phyloP scores from a whole-genome alignment of 1,140 invertebrate genomes.

The Drosophila guanche region DNA sequence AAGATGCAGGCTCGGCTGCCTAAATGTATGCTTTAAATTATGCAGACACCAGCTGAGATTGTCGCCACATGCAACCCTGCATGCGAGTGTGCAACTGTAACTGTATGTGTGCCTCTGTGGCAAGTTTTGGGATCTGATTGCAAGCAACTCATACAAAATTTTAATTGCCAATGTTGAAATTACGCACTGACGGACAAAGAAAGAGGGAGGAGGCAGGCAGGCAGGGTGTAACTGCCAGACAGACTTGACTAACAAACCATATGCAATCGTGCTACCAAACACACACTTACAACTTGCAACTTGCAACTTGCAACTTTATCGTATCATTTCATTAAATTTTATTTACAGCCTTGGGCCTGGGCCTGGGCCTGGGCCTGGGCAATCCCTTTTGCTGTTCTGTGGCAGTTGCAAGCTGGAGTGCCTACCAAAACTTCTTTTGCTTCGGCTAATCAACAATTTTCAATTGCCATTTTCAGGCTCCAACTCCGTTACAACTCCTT shows the following conservation, averaged over 20 bases:
- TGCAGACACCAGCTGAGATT: conserved; percentile 81
- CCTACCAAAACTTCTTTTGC: conserved; percentile 32
- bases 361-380: conserved; percentile 5
- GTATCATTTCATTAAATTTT: conserved; percentile 80
- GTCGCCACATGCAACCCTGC: conserved; percentile 44
- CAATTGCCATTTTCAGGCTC: conserved; percentile 50
- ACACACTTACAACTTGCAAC: no score
- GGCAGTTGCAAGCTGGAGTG: conserved; percentile 23
- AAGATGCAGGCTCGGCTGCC: conserved; percentile 46
- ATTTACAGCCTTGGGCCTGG: conserved; percentile 71
- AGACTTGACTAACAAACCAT: conserved; percentile 59
- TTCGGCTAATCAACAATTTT: conserved; percentile 57
- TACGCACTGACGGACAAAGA: conserved; percentile 62
- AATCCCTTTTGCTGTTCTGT: conserved; percentile 34
- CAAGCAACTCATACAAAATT: conserved; percentile 81
- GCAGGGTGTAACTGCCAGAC: neutral
- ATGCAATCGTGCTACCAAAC: conserved; percentile 21
- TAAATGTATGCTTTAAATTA: conserved; percentile 82
- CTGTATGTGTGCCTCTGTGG: conserved; percentile 25
- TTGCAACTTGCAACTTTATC: conserved; percentile 43
- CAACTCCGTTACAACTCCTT: neutral
- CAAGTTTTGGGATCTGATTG: conserved; percentile 77
- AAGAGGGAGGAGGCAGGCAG: conserved; percentile 6
- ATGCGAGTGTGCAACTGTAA: conserved; percentile 11
- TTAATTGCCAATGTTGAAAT: conserved; percentile 81